phyloP scores from a whole-genome alignment of 2,113 vertebrate species.

The Sapajus apella region DNA sequence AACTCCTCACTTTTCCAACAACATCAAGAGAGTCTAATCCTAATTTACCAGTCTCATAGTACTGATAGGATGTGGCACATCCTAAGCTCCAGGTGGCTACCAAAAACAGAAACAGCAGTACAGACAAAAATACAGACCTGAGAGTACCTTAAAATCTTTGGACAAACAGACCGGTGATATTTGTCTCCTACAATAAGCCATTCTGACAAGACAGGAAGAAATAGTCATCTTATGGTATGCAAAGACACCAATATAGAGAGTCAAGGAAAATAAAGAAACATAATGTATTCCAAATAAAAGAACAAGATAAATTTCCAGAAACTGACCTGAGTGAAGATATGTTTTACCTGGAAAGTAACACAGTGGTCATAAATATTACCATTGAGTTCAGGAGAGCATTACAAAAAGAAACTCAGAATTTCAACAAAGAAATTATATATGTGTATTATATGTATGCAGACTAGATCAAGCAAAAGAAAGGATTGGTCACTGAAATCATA shows the following conservation, averaged over 20 bases:
- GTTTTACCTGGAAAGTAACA: not conserved
- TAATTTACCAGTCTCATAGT: not conserved
- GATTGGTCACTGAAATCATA: not conserved
- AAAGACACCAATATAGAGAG: not conserved
- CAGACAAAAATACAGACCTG: not conserved
- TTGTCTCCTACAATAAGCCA: not conserved
- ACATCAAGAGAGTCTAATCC: not conserved
- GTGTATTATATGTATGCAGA: not conserved
- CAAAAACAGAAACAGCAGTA: not conserved
- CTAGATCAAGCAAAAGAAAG: not conserved
- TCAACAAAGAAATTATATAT: not conserved
- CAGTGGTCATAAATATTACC: not conserved
- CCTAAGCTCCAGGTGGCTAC: not conserved
- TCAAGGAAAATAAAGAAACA: not conserved
- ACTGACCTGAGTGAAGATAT: not conserved
- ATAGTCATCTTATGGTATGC: not conserved
- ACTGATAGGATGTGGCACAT: not conserved
- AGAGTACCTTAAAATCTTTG: not conserved
- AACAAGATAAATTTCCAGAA: not conserved
- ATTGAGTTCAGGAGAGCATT: not conserved
- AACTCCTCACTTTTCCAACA: not conserved
- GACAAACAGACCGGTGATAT: not conserved
- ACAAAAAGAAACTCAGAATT: not conserved
- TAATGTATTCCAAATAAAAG: not conserved
- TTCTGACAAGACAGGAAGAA: not conserved